phyloP scores from a whole-genome alignment of 2,797 vertebrate species.

The Chiroxiphia lanceolata region DNA sequence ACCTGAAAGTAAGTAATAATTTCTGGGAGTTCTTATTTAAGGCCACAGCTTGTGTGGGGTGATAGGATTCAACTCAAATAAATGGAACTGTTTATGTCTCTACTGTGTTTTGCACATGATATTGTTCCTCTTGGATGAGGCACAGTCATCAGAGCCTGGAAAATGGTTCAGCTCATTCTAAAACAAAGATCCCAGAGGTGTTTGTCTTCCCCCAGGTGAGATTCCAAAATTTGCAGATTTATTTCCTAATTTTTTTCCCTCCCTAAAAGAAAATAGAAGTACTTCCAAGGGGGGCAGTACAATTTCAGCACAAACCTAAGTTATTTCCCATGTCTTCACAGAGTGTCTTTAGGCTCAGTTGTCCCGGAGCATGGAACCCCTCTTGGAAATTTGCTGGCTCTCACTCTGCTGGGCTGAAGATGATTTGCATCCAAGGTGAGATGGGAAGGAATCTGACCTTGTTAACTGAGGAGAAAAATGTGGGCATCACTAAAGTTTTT shows the following conservation, averaged over 20 bases:
- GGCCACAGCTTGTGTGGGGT: not conserved
- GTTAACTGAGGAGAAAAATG: not conserved
- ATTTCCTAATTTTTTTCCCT: not conserved
- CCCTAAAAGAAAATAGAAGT: not conserved
- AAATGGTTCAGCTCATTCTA: not conserved
- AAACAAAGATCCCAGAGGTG: not conserved
- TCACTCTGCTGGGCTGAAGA: not conserved
- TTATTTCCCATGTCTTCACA: not conserved
- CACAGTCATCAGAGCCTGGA: rapidly evolving
- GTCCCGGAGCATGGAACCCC: not conserved
- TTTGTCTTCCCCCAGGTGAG: not conserved
- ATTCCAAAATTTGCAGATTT: not conserved
- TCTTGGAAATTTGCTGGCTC: not conserved
- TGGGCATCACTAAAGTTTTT: not conserved
- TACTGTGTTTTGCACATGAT: not conserved
- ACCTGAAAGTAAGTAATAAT: not conserved
- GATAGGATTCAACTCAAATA: not conserved
- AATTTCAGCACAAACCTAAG: not conserved
- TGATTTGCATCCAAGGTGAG: not conserved
- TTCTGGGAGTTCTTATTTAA: not conserved
- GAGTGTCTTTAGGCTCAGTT: not conserved
- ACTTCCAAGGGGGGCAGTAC: not conserved
- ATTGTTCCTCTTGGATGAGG: not conserved
- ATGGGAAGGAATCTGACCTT: not conserved
- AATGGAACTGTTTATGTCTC: not conserved